phyloP scores from a whole-genome alignment of 2,888 invertebrate genomes.

The Trachelus tabidus region DNA sequence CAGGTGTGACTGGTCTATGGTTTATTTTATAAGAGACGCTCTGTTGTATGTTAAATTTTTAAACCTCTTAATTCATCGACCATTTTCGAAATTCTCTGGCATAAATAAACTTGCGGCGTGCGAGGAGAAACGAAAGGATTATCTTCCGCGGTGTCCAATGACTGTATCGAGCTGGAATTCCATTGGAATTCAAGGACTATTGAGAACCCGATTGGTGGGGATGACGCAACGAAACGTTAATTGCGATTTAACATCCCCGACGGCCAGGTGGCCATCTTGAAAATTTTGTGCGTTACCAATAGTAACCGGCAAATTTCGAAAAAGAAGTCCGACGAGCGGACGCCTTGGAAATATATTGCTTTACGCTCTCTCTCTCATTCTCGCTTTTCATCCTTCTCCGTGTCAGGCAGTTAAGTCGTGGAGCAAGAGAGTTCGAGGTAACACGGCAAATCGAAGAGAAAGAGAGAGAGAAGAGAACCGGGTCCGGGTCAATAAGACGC shows the following conservation, averaged over 20 bases:
- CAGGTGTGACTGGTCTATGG: not conserved
- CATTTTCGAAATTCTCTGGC: not conserved
- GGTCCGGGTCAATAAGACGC: slow-evolving; percentile 67
- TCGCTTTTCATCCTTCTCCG: slow-evolving; percentile 29
- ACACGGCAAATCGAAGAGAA: slow-evolving; percentile 42
- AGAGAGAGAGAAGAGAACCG: slow-evolving; percentile 60
- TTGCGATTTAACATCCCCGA: not conserved
- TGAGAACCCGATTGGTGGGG: slow-evolving; percentile 4
- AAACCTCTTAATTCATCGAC: not conserved
- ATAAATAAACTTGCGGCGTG: not conserved
- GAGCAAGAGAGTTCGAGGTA: slow-evolving; percentile 43
- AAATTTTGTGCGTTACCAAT: slow-evolving; percentile 16
- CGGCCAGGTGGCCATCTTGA: slow-evolving; percentile 3
- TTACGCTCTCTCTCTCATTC: slow-evolving; percentile 32
- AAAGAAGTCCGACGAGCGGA: slow-evolving; percentile 1
- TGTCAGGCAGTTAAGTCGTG: slow-evolving; percentile 21
- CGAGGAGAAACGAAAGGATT: not conserved
- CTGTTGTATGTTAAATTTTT: not conserved
- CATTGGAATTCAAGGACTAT: not conserved
- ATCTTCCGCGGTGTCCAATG: not conserved
- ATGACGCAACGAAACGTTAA: slow-evolving; percentile 16
- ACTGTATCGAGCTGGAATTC: not conserved
- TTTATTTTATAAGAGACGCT: not conserved
- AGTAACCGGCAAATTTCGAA: not conserved
- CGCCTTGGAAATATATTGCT: slow-evolving; percentile 26